Base-by-base conservation (phyloP, 2,888 invertebrate genomes). In the Noctua pronuba region DNA sequence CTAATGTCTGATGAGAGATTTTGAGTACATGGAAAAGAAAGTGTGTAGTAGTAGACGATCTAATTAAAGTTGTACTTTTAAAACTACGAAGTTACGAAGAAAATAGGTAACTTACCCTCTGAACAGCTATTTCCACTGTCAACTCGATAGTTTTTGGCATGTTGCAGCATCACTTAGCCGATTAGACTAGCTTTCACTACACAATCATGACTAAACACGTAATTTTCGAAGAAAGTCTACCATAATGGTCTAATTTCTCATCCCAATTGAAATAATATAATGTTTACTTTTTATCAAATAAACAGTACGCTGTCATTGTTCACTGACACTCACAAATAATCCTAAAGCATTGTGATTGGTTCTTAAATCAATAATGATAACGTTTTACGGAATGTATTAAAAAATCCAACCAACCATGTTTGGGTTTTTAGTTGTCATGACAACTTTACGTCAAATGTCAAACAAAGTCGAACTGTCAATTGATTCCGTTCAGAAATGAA, bases 61-160 rank as follows among this genome's bases (percentile, higher is more conserved):
- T 21, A 49, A 44, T 18, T n/a, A 24, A 10, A 38, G 13, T 24
- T 72, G 8, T n/a, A 55, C n/a, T 28, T 35, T 11, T 1, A 46
- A 44, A n/a, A 52, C 21, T 46, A 35, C 3, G 24, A 21, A 62
- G 35, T 35, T 58, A n/a, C 4, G 24, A 55, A 31, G 10, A 21
- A 68, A 64, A 38, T n/a, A 62, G 44, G 35, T 35, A 70, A 93
- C 94, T 93, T 92, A 97, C 97, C 89, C 94, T 97, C 91, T 97
- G 97, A 60, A 97, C 90, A 87, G 97, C 95, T 75, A 97, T 92
- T 95, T 97, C 97, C 76, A 97, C 96, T 88, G 97, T 97, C 79
- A 97, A 94, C 90, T 97, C 96, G 85, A 97, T 97, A 80, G 96
- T 95, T 95, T 97, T 97, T 82, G 96, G 96, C 96, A 96, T 96